These are phyloP conservation scores for Cepaea hortensis DNA, from an alignment of 2,888 invertebrate genomes.

Conservation along the genomic window DNA sequence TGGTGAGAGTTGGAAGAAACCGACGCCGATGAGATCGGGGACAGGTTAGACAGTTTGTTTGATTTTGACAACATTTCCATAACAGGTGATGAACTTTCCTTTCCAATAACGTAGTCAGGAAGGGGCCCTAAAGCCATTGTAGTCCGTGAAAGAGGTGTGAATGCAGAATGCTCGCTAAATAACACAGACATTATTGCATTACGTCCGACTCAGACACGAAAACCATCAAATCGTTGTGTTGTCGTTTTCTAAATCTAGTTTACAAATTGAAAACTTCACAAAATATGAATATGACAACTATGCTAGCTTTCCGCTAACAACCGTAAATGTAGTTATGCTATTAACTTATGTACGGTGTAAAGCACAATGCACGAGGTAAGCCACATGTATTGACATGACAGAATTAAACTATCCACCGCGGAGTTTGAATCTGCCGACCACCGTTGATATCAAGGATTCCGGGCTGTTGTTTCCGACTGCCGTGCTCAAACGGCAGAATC, in stretches of 20 bases:
- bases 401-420: too few species aligned
- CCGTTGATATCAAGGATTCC: too few species aligned
- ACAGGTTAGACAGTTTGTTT: not conserved
- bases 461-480: not conserved
- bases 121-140: slow-evolving; percentile 28
- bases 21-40: slow-evolving; percentile 36
- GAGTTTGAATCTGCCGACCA: not conserved
- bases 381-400: too few species aligned
- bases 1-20: slow-evolving; percentile 13
- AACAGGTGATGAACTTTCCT: slow-evolving; percentile 24
- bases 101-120: not conserved
- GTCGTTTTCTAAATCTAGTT: not conserved
- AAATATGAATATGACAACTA: not conserved
- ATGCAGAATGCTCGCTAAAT: slow-evolving; percentile 47
- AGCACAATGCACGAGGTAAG: too few species aligned
- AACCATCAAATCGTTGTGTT: too few species aligned
- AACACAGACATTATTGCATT: slow-evolving; percentile 43
- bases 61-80: slow-evolving; percentile 37
- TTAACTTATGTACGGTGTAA: too few species aligned
- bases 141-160: slow-evolving; percentile 28
- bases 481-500: slow-evolving; percentile 3
- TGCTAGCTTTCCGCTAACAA: too few species aligned
- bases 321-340: too few species aligned
- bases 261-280: too few species aligned
- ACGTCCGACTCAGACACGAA: not conserved